A percentile compares a stretch with the other conserved stretches of the same genome.
phyloP scores from a whole-genome alignment of 2,888 invertebrate genomes.

The Plagodis pulveraria region DNA sequence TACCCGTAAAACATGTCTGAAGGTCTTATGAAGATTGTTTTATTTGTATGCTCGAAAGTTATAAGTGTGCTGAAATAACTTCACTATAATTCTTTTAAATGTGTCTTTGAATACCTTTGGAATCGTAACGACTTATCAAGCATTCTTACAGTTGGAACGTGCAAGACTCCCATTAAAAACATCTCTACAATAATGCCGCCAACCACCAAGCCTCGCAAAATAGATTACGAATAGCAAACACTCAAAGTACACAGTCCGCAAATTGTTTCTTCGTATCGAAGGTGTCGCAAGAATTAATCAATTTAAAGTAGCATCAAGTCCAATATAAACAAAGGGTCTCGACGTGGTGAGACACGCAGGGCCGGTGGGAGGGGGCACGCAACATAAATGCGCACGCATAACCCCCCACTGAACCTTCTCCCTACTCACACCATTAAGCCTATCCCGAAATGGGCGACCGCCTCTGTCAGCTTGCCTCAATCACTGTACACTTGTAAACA shows the following conservation, averaged over 20 bases:
- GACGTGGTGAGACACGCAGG: conserved; percentile 67
- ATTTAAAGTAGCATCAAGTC: conserved; percentile 79
- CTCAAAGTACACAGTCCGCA: conserved; percentile 37
- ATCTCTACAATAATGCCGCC: background rate
- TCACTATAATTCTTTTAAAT: too few species aligned
- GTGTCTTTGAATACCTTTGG: too few species aligned
- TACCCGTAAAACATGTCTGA: conserved; percentile 22
- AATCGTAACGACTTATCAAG: too few species aligned
- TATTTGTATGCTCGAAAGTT: background rate
- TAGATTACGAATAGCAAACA: conserved; percentile 21
- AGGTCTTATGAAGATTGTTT: conserved; percentile 21
- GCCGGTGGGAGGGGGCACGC: conserved; percentile 46
- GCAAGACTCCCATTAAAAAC: too few species aligned
- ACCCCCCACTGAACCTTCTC: conserved; percentile 59
- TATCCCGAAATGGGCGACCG: conserved; percentile 72
- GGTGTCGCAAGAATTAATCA: conserved; percentile 79
- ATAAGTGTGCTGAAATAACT: too few species aligned
- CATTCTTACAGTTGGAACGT: too few species aligned
- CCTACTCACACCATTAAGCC: conserved; percentile 62
- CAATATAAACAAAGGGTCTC: conserved; percentile 81
- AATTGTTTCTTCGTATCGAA: conserved; percentile 57
- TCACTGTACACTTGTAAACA: conserved; percentile 30
- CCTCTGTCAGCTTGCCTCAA: conserved; percentile 76
- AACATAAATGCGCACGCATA: conserved; percentile 67
- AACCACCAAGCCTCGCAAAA: conserved; percentile 7